Evolutionary conservation across 2,797 vertebrate species (phyloP), one percentile per base, ranked within the genome.

Genomic region (Pangasius djambal): DNA sequence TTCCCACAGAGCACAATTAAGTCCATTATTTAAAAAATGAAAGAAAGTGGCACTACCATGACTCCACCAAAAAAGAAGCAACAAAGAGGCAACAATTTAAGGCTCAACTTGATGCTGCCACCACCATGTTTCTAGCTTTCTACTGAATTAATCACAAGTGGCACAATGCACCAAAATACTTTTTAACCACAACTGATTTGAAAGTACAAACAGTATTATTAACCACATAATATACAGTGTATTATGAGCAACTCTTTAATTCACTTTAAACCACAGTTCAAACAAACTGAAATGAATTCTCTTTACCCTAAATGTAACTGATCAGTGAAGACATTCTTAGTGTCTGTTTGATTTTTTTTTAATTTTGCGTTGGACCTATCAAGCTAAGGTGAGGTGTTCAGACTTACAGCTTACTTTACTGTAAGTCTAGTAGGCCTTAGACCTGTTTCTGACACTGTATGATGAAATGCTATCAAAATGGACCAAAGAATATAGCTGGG

Each of bases 201-300:
- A 63, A 81, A 10, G 31, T 81, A 59, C 25, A 78, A 5, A 83
- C 81, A 28, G 13, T 65, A 83, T 63, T 65, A 83, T 44, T 65
- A 48, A 40, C 37, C 8, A 59, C 8, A 59, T 37, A 82, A 22
- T 61, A 82, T 57, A 50, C 48, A 9, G 48, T 77, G 3, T 52
- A 78, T n/a, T n/a, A 52, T 0, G 37, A 78, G 4, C 25, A 78
- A 50, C 34, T n/a, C 13, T 70, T 34, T 20, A 15, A 10, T 34
- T 37, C 2, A 25, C 0, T 40, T 40, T 74, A 74, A 75, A 25
- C 40, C 22, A 75, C 3, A 22, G 8, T 40, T 25, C 0, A 44
- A 70, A 31, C 65, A 28, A 63, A 63, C 28, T 69, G 67, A 69
- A 69, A 70, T 72, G 63, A 44, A 48, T 48, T 28, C 1, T 75